Conservation (phyloP, 2,888 invertebrate genomes). For the Calameuta pallipes region DNA sequence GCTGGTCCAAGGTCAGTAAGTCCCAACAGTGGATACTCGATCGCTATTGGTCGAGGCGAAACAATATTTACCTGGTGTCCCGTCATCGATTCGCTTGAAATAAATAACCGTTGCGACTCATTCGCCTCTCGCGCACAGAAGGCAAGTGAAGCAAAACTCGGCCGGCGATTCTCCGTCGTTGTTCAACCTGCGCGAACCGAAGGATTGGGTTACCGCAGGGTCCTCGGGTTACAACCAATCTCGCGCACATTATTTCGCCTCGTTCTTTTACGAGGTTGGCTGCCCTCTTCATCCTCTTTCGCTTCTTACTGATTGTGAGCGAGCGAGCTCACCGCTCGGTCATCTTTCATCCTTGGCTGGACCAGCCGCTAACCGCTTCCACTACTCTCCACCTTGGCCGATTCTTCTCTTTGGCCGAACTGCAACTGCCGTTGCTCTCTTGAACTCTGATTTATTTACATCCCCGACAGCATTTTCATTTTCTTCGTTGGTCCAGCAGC, state of each 20-base stretch:
- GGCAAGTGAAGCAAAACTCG: slow-evolving; percentile 12
- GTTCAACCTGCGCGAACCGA: slow-evolving; percentile 28
- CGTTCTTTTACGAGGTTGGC: slow-evolving; percentile 20
- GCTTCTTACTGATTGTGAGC: slow-evolving; percentile 14
- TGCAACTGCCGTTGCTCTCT: slow-evolving; percentile 13
- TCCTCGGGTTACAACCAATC: slow-evolving; percentile 63
- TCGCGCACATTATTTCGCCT: slow-evolving; percentile 57
- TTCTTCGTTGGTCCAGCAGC: slow-evolving; percentile 46
- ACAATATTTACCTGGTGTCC: slow-evolving; percentile 39
- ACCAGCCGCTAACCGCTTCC: slow-evolving; percentile 19
- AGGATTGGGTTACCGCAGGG: slow-evolving; percentile 56
- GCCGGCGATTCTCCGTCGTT: slow-evolving; percentile 27
- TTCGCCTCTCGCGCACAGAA: slow-evolving; percentile 27
- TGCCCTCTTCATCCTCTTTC: slow-evolving; percentile 30
- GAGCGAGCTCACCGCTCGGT: slow-evolving; percentile 5
- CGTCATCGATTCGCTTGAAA: slow-evolving; percentile 49
- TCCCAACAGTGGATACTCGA: slow-evolving; percentile 25
- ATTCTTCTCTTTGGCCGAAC: slow-evolving; percentile 22
- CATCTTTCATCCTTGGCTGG: slow-evolving; percentile 27
- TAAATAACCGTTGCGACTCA: slow-evolving; percentile 38
- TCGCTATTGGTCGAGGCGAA: slow-evolving; percentile 32
- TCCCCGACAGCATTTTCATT: slow-evolving; percentile 55
- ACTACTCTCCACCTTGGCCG: slow-evolving; percentile 15
- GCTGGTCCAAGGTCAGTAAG: not conserved
- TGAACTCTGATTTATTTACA: slow-evolving; percentile 54